Conservation (phyloP, 2,888 invertebrate genomes). For the Caenorhabditis sinica region DNA sequence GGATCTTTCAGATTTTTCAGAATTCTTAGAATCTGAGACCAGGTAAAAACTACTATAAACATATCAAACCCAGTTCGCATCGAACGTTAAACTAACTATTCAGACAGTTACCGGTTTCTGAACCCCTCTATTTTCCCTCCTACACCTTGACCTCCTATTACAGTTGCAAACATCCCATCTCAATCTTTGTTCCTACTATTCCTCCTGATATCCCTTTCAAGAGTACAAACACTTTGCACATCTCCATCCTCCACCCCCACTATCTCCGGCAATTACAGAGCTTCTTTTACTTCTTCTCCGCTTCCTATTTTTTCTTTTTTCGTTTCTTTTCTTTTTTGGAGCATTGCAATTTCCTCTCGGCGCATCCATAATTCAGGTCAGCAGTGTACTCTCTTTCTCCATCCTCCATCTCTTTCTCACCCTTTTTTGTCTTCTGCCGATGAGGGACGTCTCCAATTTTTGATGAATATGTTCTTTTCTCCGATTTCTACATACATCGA, state of each 20-base stretch:
- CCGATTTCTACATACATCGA: slow-evolving; percentile 7
- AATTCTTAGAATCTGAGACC: too few relatives aligned
- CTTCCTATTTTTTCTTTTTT: neutral
- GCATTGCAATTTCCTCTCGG: slow-evolving; percentile 30
- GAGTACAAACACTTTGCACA: slow-evolving; percentile 11
- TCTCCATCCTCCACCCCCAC: slow-evolving; percentile 14
- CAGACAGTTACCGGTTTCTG: too few relatives aligned
- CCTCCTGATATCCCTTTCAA: neutral
- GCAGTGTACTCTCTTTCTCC: slow-evolving; percentile 31
- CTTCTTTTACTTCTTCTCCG: slow-evolving; percentile 9
- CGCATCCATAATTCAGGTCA: slow-evolving; percentile 64
- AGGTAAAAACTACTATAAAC: too few relatives aligned
- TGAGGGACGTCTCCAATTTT: slow-evolving; percentile 24
- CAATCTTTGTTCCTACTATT: neutral
- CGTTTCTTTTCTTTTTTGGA: slow-evolving; percentile 3
- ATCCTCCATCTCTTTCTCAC: slow-evolving; percentile 25
- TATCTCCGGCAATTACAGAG: neutral
- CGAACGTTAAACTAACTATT: too few relatives aligned
- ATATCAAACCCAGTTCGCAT: too few relatives aligned
- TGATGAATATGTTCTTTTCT: slow-evolving; percentile 58
- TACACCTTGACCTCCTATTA: too few relatives aligned
- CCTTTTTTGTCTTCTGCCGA: slow-evolving; percentile 1
- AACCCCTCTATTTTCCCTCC: neutral
- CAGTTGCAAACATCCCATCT: slow-evolving; percentile 4
- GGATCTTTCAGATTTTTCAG: too few relatives aligned